A percentile compares a stretch with the other conserved stretches of the same genome.
Evolutionary conservation across 2,797 vertebrate genomes (phyloP).

Genomic region (Pangasius macronema): DNA sequence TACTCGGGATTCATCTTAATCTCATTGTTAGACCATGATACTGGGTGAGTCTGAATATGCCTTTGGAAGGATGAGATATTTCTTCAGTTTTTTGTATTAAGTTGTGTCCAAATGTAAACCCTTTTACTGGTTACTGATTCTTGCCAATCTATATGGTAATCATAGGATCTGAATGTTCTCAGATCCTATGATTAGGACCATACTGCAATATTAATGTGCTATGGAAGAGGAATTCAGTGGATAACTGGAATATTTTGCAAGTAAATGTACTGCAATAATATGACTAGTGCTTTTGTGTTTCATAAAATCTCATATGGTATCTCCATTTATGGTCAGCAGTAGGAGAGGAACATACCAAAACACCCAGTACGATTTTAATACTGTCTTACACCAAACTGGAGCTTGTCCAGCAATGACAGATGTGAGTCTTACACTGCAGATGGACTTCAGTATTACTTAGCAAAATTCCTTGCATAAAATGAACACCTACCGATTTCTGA

Average conservation of each 20-base stretch:
- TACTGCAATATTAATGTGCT: background rate
- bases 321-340: conserved; percentile 51
- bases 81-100: background rate
- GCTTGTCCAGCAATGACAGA: conserved; percentile 22
- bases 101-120: background rate
- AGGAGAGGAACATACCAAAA: conserved; percentile 21
- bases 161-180: background rate
- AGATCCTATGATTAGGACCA: no score
- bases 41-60: background rate
- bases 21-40: background rate
- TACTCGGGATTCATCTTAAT: background rate
- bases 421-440: conserved; percentile 4
- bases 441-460: background rate
- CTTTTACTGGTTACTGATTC: background rate
- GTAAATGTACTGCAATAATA: background rate
- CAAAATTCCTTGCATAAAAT: background rate
- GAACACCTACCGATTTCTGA: background rate
- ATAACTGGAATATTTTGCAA: background rate
- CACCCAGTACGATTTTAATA: background rate
- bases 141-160: background rate
- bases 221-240: background rate
- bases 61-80: background rate
- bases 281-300: conserved; percentile 20
- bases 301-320: conserved; percentile 22
- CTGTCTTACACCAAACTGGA: conserved; percentile 37